phyloP scores from a whole-genome alignment of 1,140 invertebrate genomes.

The Danaus melanippus region DNA sequence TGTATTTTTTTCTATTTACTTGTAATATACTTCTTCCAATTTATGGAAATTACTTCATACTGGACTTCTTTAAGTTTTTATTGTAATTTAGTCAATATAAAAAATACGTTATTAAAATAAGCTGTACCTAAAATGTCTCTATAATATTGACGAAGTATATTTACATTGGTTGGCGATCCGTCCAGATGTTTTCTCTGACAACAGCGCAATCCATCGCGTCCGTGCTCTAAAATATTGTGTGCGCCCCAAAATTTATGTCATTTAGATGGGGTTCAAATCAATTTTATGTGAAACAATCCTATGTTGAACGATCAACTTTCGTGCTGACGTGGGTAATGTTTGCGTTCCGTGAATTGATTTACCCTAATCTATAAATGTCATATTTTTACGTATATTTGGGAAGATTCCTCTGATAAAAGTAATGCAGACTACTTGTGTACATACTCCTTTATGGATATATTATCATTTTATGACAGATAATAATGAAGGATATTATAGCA shows the following conservation, averaged over 20 bases:
- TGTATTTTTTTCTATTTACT: no score
- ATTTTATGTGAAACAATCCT: constrained; percentile 55
- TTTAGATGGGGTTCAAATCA: constrained; percentile 54
- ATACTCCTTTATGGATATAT: no score
- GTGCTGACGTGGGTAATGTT: constrained; percentile 57
- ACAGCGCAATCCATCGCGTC: constrained; percentile 15
- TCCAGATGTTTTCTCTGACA: constrained; percentile 33
- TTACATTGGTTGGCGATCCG: constrained; percentile 36
- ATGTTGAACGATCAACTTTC: constrained; percentile 25
- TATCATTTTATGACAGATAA: no score
- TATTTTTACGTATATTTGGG: constrained; percentile 32
- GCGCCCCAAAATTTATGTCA: constrained; percentile 42
- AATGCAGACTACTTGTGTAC: constrained; percentile 6
- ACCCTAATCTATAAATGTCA: constrained; percentile 62
- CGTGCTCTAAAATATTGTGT: constrained; percentile 40
- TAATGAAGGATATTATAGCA: no score
- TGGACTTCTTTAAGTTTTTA: no score
- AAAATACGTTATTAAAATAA: no score
- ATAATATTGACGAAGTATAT: constrained; percentile 57
- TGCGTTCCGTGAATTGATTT: constrained; percentile 50
- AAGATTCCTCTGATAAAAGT: constrained; percentile 12
- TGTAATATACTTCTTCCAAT: no score
- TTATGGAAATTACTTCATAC: no score
- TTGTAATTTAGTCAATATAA: no score
- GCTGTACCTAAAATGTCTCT: constrained; percentile 27